phyloP scores from a whole-genome alignment of 2,888 invertebrate genomes.

The Dione juno region DNA sequence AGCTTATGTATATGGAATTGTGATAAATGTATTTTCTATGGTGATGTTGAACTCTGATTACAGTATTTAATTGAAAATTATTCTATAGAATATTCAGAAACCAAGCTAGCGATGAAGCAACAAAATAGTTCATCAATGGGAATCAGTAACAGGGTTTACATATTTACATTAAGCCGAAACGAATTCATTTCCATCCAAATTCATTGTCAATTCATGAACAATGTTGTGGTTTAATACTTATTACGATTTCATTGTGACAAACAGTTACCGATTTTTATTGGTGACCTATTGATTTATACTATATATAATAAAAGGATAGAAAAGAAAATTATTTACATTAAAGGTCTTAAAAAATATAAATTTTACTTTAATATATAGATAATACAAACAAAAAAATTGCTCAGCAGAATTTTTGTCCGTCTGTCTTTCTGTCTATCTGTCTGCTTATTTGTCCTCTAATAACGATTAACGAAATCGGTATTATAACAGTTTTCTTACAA shows the following conservation, averaged over 20 bases:
- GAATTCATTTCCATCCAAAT: conserved; percentile 9
- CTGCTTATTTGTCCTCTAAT: too few species aligned
- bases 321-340: too few species aligned
- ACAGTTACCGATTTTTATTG: not conserved
- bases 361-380: too few species aligned
- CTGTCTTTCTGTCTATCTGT: too few species aligned
- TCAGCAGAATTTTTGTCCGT: too few species aligned
- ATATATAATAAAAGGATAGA: too few species aligned
- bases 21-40: not conserved
- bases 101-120: not conserved
- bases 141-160: conserved; percentile 17
- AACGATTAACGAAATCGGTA: too few species aligned
- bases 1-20: not conserved
- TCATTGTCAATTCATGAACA: conserved; percentile 24
- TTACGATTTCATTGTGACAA: conserved; percentile 5
- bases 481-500: too few species aligned
- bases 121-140: conserved; percentile 22
- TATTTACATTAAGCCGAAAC: conserved; percentile 16
- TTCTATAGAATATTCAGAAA: not conserved
- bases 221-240: conserved; percentile 16
- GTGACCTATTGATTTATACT: too few species aligned
- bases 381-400: too few species aligned
- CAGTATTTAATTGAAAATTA: not conserved
- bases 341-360: too few species aligned
- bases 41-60: not conserved